Conservation (phyloP, 2,888 invertebrate genomes). For the Macrophya annulata region DNA sequence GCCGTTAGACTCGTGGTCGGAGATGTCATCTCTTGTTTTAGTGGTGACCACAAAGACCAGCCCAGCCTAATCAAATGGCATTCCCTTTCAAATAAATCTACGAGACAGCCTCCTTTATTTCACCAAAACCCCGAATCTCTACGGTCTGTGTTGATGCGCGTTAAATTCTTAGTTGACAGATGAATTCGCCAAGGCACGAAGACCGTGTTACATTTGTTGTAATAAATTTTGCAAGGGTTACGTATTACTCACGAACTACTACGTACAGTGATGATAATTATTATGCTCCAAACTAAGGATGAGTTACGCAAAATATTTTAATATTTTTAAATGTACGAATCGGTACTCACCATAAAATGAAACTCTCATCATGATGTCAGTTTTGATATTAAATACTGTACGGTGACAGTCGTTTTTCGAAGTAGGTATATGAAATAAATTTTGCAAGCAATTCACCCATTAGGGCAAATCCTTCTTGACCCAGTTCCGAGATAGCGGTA, state of each 20-base stretch:
- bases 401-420: background rate
- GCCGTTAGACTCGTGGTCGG: constrained; percentile 35
- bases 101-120: constrained; percentile 43
- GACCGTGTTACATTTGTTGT: constrained; percentile 22
- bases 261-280: constrained; percentile 14
- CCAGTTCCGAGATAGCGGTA: constrained; percentile 50
- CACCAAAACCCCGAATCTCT: constrained; percentile 41
- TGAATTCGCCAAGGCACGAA: constrained; percentile 26
- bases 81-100: constrained; percentile 45
- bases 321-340: background rate
- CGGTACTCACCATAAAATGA: background rate
- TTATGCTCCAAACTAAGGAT: background rate
- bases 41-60: constrained; percentile 48
- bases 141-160: constrained; percentile 5
- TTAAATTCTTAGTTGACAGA: constrained; percentile 48
- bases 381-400: background rate
- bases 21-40: constrained; percentile 47
- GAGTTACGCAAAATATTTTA: background rate
- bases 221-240: constrained; percentile 36
- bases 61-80: constrained; percentile 37
- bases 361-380: background rate
- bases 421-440: constrained; percentile 39
- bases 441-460: constrained; percentile 44
- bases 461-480: constrained; percentile 51
- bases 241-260: constrained; percentile 23